Evolutionary conservation across 1,140 invertebrate genomes (phyloP), one percentile per base, ranked within the genome.

Genomic region (Aphelenchoides fujianensis): DNA sequence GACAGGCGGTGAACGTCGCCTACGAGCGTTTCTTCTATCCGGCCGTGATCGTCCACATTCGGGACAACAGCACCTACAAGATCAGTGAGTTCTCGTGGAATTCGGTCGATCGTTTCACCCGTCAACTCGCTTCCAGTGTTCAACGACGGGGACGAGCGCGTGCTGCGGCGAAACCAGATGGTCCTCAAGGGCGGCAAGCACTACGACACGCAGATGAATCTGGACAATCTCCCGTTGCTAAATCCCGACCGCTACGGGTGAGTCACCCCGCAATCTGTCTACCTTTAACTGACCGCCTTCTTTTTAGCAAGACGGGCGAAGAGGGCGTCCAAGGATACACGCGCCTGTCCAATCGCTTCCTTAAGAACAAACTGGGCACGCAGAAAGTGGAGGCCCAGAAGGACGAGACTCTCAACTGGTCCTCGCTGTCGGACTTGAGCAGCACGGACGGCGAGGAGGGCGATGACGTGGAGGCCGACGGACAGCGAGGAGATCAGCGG

Each of bases 101-200:
- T 74, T n/a, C n/a, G n/a, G 31, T 9, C 12, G 5, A 72, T 32
- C n/a, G 0, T 64, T 59, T 57, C 74, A 61, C 3, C 31, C n/a
- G 27, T 59, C 62, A 30, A 23, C 19, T 76, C 52, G 27, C 19
- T 69, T 82, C n/a, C 61, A 90, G 95, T 97, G 1, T 99, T 99
- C 88, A 94, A 98, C 88, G 96, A 99, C 88, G 96, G 95, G 2
- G 97, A 98, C 84, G 96, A 97, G 70, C 94, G 93, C 34, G 96
- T 93, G 2, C 86, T 99, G 9, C 88, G 94, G 71, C 88, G 97
- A 72, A 95, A 92, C 7, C 94, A 95, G 2, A 87, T 98, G 19
- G 97, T 94, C 85, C 87, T 97, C 1, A 98, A 98, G 85, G 96
- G 94, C 85, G 95, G 94, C 1, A 88, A 94, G 80, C 96, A 98